Evolutionary conservation across 2,888 invertebrate species (phyloP).

Genomic region (Eupithecia exiguata): DNA sequence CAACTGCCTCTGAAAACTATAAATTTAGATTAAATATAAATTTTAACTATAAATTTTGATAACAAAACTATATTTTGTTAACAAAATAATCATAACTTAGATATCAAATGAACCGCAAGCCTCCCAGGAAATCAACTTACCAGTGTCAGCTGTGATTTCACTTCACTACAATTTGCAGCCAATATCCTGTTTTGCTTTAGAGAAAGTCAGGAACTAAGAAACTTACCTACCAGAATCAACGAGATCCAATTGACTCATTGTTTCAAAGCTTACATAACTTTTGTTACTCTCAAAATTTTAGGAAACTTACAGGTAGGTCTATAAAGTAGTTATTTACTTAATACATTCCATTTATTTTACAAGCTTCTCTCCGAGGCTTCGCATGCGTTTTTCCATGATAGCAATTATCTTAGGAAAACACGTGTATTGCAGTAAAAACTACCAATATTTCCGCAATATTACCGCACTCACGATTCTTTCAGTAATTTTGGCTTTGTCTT

Average conservation of each 20-base stretch:
- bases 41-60: no score
- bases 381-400: background rate
- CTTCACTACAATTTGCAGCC: slow-evolving; percentile 42
- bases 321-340: no score
- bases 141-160: slow-evolving; percentile 44
- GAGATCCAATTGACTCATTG: slow-evolving; percentile 52
- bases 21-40: no score
- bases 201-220: slow-evolving; percentile 57
- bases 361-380: background rate
- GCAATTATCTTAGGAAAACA: background rate
- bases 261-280: slow-evolving; percentile 42
- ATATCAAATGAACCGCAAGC: slow-evolving; percentile 10
- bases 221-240: slow-evolving; percentile 27
- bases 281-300: background rate
- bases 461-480: background rate
- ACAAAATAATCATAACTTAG: background rate
- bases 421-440: background rate
- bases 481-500: background rate
- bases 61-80: no score
- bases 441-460: background rate
- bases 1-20: background rate
- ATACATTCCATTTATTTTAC: background rate
- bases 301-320: background rate
- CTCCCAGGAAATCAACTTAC: slow-evolving; percentile 26
- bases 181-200: slow-evolving; percentile 55